These are phyloP conservation scores for Scaptomyza flava DNA, from an alignment of 2,888 invertebrate genomes.

Conservation along the genomic window DNA sequence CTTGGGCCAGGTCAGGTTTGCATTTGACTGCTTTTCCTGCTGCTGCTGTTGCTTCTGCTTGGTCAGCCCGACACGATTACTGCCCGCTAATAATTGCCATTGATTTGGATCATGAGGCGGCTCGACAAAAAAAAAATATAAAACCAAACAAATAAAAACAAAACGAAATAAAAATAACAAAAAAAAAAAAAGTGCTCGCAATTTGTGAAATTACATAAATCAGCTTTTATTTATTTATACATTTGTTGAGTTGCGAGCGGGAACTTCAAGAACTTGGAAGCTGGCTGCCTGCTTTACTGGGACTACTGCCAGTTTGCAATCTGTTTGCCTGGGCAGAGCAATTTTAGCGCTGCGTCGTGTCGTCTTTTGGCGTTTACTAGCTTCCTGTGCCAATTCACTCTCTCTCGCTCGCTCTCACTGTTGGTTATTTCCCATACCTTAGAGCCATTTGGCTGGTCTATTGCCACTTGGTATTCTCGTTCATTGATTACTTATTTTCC, in stretches of 20 bases:
- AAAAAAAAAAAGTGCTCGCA: slow-evolving; percentile 60
- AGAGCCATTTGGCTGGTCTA: slow-evolving; percentile 9
- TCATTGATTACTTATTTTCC: slow-evolving; percentile 78
- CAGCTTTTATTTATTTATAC: slow-evolving; percentile 79
- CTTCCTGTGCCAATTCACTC: slow-evolving; percentile 43
- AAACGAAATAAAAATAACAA: no score
- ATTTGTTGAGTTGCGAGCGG: slow-evolving; percentile 63
- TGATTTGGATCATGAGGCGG: slow-evolving; percentile 65
- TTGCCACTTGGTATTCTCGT: slow-evolving; percentile 11
- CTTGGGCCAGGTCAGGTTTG: slow-evolving; percentile 60
- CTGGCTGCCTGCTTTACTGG: background rate
- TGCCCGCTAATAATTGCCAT: slow-evolving; percentile 76
- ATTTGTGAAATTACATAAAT: slow-evolving; percentile 81
- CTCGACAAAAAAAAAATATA: slow-evolving; percentile 35
- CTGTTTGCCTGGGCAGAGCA: slow-evolving; percentile 21
- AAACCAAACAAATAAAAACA: background rate
- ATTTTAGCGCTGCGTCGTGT: slow-evolving; percentile 43
- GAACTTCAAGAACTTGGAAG: slow-evolving; percentile 13
- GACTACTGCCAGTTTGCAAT: background rate
- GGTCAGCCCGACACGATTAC: slow-evolving; percentile 73
- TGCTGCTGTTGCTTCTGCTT: slow-evolving; percentile 27
- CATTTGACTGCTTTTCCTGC: background rate
- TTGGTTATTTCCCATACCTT: slow-evolving; percentile 33
- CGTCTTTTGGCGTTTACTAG: slow-evolving; percentile 30
- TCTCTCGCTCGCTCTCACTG: background rate